These are phyloP conservation scores for Dysmachus trigonus DNA, from an alignment of 2,888 invertebrate species.

Conservation along the genomic window DNA sequence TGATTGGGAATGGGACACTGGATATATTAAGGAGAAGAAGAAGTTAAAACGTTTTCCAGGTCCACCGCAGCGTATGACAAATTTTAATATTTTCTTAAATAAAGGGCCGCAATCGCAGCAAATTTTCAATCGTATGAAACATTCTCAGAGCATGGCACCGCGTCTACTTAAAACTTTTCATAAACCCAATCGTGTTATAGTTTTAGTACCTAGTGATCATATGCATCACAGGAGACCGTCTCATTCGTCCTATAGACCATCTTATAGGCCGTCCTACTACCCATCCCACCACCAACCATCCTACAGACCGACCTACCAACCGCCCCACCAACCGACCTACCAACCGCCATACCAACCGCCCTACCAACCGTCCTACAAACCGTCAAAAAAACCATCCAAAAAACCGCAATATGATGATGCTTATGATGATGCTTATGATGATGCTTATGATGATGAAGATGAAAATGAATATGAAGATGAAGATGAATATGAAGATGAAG, in stretches of 20 bases:
- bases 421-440: background rate
- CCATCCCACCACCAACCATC: background rate
- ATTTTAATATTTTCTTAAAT: background rate
- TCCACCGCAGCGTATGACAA: background rate
- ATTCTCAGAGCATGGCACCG: background rate
- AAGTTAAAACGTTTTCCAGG: background rate
- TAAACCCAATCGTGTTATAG: background rate
- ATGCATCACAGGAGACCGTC: background rate
- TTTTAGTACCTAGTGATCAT: background rate
- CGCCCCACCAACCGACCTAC: background rate
- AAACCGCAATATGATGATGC: background rate
- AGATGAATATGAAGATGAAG: background rate
- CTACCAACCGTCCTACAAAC: background rate
- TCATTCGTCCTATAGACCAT: background rate
- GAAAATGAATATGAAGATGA: background rate
- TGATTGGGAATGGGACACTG: background rate
- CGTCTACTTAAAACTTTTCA: background rate
- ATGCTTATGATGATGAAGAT: background rate
- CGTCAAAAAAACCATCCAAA: background rate
- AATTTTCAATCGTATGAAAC: background rate
- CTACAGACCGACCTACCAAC: background rate
- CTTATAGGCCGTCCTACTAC: background rate
- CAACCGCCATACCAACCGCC: background rate
- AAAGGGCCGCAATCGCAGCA: background rate
- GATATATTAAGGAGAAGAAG: background rate